These are phyloP conservation scores for Hydropsyche betteni DNA, from an alignment of 2,888 invertebrate genomes.

Conservation along the genomic window DNA sequence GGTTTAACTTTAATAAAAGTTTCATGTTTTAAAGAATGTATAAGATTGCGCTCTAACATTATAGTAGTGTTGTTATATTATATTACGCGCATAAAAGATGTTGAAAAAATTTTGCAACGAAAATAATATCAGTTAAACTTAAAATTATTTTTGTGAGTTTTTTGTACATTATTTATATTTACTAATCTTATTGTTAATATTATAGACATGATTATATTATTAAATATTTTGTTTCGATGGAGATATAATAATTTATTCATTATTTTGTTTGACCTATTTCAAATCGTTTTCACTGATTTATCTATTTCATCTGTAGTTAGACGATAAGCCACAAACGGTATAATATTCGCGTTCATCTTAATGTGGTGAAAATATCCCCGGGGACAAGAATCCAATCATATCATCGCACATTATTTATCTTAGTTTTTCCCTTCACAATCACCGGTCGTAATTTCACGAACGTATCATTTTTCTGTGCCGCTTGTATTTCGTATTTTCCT, in stretches of 20 bases:
- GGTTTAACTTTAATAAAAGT: constrained; percentile 7
- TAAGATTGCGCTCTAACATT: too few relatives aligned
- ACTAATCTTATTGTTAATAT: too few relatives aligned
- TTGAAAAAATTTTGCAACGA: too few relatives aligned
- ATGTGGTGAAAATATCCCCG: constrained; percentile 25
- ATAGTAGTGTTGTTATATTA: too few relatives aligned
- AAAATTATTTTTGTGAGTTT: background rate
- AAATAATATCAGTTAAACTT: too few relatives aligned
- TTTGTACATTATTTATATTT: too few relatives aligned
- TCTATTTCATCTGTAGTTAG: background rate
- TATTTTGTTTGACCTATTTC: too few relatives aligned
- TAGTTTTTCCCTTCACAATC: constrained; percentile 16
- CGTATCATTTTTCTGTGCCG: constrained; percentile 20
- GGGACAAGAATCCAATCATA: constrained; percentile 35
- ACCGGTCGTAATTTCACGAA: background rate
- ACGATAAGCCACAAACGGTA: background rate
- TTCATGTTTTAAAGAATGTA: background rate
- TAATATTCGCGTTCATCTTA: constrained; percentile 11
- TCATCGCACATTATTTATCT: constrained; percentile 38
- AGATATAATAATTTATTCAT: too few relatives aligned
- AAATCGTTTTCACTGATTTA: too few relatives aligned
- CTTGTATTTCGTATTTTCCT: background rate
- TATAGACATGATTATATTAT: too few relatives aligned
- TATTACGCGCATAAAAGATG: too few relatives aligned
- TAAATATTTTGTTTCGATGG: too few relatives aligned